Evolutionary conservation across 2,888 invertebrate species (phyloP), one percentile per base, ranked within the genome.

Genomic region (Xanthorhoe spadicearia): DNA sequence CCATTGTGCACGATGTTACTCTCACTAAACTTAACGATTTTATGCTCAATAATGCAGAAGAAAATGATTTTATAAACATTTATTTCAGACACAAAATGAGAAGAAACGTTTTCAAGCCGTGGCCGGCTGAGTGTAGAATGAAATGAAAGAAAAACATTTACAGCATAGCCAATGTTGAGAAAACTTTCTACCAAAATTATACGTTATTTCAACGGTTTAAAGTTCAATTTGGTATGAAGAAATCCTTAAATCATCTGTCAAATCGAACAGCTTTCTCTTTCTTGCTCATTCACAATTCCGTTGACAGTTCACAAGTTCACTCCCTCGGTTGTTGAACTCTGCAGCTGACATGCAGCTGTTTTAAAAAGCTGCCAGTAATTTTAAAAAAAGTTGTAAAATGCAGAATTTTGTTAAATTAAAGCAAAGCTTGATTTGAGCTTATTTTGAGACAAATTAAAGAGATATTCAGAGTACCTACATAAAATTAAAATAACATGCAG

Each of bases 31-130:
- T 64, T 66, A 61, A 69, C 71, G 80, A 75, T 69, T 72, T 75
- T 68, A 77, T 73, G 77, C 78, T 83, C 38, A 79, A 71, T 71
- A 84, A 35, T 56, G 76, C 72, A 50, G 76, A 67, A 43, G 73
- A 72, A 73, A 86, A 64, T 76, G 81, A 79, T 77, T 81, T 85
- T 62, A 72, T 59, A 13, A 85, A 77, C 88, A 88, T 88, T 83
- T 84, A 86, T 72, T 78, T 76, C 8, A 6, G 19, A 38, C 2
- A 23, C 23, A 3, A 23, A 23, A 23, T 7, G 51, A 43, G 6
- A 19, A 38, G 35, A 32, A 15, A 48, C 57, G 48, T 48, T 13
- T 1, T 5, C 8, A 8, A n/a, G 7, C 56, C 6, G 35, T 48
- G 13, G 28, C 48, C 48, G 48, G 28, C 17, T 19, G 49, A 13